Percentiles rank a stretch among this genome's conserved stretches.
phyloP scores from a whole-genome alignment of 2,888 invertebrate species.

The Eumacrocentrus americanus region DNA sequence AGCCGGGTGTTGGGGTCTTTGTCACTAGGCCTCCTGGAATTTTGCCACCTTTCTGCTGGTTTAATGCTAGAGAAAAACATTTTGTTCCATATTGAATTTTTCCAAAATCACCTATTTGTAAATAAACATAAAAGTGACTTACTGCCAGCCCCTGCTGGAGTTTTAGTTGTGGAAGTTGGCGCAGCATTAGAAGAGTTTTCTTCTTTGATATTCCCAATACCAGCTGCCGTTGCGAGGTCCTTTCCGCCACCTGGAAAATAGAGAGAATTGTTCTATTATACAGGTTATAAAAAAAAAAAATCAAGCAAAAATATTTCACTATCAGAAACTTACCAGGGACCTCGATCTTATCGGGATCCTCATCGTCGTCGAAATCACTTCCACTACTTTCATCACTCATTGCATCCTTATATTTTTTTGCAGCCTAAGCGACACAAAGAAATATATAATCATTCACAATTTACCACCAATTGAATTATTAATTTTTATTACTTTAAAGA shows the following conservation, averaged over 20 bases:
- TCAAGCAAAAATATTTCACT: no score
- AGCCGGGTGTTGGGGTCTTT: constrained; percentile 63
- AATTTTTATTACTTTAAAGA: neutral
- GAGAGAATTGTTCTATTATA: constrained; percentile 34
- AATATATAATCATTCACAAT: neutral
- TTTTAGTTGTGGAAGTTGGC: constrained; percentile 40
- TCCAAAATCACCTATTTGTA: no score
- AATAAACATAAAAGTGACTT: no score
- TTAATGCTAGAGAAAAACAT: no score
- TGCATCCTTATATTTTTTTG: constrained; percentile 56
- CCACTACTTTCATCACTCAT: constrained; percentile 65
- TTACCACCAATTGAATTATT: neutral
- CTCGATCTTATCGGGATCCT: constrained; percentile 90
- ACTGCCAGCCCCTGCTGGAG: constrained; percentile 49
- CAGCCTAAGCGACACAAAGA: constrained; percentile 39
- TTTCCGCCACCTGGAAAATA: constrained; percentile 87
- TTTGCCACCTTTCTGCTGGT: constrained; percentile 56
- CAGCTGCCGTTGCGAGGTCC: constrained; percentile 81
- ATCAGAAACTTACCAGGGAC: constrained; percentile 80
- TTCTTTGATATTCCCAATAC: constrained; percentile 67
- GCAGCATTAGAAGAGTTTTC: constrained; percentile 55
- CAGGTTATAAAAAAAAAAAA: neutral
- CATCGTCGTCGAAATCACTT: constrained; percentile 83
- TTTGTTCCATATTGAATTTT: no score
- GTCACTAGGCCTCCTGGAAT: constrained; percentile 64